phyloP scores from a whole-genome alignment of 2,113 vertebrate genomes.

The Peromyscus polionotus region DNA sequence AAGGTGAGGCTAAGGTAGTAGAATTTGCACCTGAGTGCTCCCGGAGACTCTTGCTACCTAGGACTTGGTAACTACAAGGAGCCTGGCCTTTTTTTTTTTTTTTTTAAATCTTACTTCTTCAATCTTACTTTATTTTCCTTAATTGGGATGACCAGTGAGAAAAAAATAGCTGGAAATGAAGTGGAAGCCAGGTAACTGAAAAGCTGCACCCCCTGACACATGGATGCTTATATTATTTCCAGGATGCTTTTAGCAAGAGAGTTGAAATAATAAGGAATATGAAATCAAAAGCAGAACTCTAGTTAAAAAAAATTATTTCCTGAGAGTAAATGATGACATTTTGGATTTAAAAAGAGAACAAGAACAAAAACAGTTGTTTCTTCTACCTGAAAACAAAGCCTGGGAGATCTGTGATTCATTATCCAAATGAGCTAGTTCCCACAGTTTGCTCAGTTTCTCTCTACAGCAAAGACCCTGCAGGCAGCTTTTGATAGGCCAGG shows the following conservation, averaged over 20 bases:
- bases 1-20: background rate
- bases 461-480: background rate
- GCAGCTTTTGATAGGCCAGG: background rate
- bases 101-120: background rate
- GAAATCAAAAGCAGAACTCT: conserved; percentile 18
- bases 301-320: background rate
- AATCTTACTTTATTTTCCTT: background rate
- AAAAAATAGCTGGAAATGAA: background rate
- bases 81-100: background rate
- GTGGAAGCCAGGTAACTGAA: background rate
- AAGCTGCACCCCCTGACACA: background rate
- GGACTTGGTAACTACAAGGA: background rate
- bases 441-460: background rate
- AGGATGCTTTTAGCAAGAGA: background rate
- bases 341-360: background rate
- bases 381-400: background rate
- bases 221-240: background rate
- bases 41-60: too few relatives aligned
- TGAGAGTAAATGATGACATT: background rate
- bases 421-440: background rate
- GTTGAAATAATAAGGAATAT: background rate
- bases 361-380: background rate
- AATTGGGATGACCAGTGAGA: background rate
- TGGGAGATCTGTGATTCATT: background rate
- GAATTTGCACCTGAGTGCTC: background rate